Evolutionary conservation across 2,797 vertebrate genomes (phyloP), one percentile per base, ranked within the genome.

Genomic region (Gouania willdenowi): DNA sequence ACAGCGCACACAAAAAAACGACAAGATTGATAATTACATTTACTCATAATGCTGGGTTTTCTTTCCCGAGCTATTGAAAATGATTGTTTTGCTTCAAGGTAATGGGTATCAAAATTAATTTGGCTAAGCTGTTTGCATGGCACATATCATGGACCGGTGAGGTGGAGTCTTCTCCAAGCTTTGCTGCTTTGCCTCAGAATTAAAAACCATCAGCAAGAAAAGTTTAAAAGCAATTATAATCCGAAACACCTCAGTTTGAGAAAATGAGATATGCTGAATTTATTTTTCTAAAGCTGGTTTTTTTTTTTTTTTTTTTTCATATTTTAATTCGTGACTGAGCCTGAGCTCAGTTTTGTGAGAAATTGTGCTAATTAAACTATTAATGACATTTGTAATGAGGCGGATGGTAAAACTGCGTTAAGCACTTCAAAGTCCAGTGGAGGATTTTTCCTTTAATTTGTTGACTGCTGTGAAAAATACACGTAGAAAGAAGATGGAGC

Each of bases 331-430:
- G 5, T 12, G 34, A 35, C 31, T 14, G 34, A 22, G 43, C 41
- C 42, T 30, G 41, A 47, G n/a, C 72, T 71, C 56, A 66, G 61
- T 75, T 50, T n/a, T 63, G 42, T 39, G 54, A 66, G 75, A 77
- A 79, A 72, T 54, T 63, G 57, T 77, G 70, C 65, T 84, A 82
- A 86, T 86, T 86, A 78, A 84, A 81, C 58, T 66, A 77, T 84
- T 83, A 81, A 83, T 84, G 83, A 72, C 82, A 63, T 82, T 66
- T 69, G 74, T 79, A 83, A 83, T 86, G 77, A 77, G 77, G 72
- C 39, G 24, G 22, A 46, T 80, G 77, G 82, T 73, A 65, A 75
- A 82, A 81, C 58, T 68, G 56, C 39, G 46, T 74, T 72, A 79
- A 81, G 66, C 66, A 71, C 81, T 76, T 85, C 81, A 82, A 85